Percentiles rank a stretch among this genome's conserved stretches.
phyloP scores from a whole-genome alignment of 2,888 invertebrate species.

The Sarcophaga subvicina region DNA sequence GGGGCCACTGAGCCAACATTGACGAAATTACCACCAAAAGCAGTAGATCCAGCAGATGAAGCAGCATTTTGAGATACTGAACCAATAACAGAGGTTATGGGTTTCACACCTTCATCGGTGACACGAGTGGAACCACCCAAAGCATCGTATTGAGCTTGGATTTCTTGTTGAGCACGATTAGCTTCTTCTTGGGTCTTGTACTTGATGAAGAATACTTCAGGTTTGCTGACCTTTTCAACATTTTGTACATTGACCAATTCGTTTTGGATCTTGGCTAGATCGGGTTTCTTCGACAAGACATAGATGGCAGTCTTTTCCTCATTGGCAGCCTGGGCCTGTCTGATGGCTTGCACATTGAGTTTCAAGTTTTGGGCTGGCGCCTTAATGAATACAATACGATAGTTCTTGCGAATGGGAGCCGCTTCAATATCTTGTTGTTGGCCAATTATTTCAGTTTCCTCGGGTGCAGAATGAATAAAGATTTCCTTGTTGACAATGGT shows the following conservation, averaged over 20 bases:
- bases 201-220: slow-evolving; percentile 82
- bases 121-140: slow-evolving; percentile 79
- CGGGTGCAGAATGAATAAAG: slow-evolving; percentile 80
- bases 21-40: background rate
- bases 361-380: slow-evolving; percentile 81
- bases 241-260: slow-evolving; percentile 85
- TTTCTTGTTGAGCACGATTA: slow-evolving; percentile 79
- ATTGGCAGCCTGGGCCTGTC: slow-evolving; percentile 76
- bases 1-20: background rate
- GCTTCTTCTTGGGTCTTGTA: slow-evolving; percentile 81
- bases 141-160: slow-evolving; percentile 80
- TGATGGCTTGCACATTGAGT: slow-evolving; percentile 79
- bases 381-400: slow-evolving; percentile 81
- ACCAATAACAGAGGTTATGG: slow-evolving; percentile 75
- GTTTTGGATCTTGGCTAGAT: slow-evolving; percentile 81
- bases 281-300: slow-evolving; percentile 80
- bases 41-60: background rate
- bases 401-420: slow-evolving; percentile 79
- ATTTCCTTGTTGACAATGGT: slow-evolving; percentile 79
- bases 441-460: slow-evolving; percentile 76
- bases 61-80: background rate
- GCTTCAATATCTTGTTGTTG: slow-evolving; percentile 70
- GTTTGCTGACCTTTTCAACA: slow-evolving; percentile 78
- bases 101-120: slow-evolving; percentile 80
- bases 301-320: slow-evolving; percentile 82